phyloP scores from a whole-genome alignment of 2,113 vertebrate species.

The Rhea pennata region DNA sequence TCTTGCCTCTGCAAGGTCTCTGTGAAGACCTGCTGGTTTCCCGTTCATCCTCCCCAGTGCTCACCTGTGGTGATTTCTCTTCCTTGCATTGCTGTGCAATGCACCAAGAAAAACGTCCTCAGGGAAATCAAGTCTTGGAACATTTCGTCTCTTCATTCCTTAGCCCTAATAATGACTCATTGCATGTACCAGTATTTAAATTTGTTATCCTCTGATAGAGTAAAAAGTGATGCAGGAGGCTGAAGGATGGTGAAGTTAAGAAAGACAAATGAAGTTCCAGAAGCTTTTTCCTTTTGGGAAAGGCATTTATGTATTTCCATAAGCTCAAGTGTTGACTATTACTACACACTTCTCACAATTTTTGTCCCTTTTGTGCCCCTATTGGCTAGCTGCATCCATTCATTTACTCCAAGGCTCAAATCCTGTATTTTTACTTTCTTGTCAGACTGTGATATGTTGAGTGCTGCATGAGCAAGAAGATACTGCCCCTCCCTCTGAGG shows the following conservation, averaged over 20 bases:
- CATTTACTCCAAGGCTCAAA: constrained; percentile 5
- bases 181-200: background rate
- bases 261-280: background rate
- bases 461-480: constrained; percentile 40
- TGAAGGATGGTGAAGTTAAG: background rate
- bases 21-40: background rate
- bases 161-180: fast-evolving
- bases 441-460: constrained; percentile 55
- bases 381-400: constrained; percentile 39
- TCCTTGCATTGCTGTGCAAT: background rate
- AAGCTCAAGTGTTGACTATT: constrained; percentile 1
- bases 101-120: background rate
- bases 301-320: background rate
- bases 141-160: background rate
- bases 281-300: background rate
- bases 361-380: background rate
- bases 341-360: background rate
- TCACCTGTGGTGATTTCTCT: background rate
- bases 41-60: background rate
- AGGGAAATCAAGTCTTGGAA: background rate
- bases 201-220: background rate
- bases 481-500: constrained; percentile 42
- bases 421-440: constrained; percentile 53
- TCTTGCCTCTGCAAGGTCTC: background rate
- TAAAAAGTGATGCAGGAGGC: background rate